A percentile compares a stretch with the other conserved stretches of the same genome.
These are phyloP conservation scores for Rhaphigaster nebulosa DNA, from an alignment of 2,888 invertebrate genomes.

Conservation along the genomic window DNA sequence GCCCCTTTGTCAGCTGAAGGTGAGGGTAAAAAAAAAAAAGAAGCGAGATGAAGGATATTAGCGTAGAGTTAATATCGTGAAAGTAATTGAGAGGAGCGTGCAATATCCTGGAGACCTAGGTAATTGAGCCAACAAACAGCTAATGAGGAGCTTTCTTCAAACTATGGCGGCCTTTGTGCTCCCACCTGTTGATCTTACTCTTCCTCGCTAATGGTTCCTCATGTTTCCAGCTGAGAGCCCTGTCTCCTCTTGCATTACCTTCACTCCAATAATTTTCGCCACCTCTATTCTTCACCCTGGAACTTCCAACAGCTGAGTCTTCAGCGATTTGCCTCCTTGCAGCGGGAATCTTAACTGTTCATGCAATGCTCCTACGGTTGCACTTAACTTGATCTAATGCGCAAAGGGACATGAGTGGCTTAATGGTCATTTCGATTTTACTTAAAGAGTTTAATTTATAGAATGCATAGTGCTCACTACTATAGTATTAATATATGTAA, in stretches of 20 bases:
- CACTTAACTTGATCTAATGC: too few relatives aligned
- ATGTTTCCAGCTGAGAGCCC: conserved; percentile 45
- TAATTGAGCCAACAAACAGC: conserved; percentile 54
- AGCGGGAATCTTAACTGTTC: not conserved
- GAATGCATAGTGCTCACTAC: too few relatives aligned
- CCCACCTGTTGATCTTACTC: conserved; percentile 42
- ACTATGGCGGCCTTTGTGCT: conserved; percentile 41
- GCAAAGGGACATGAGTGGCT: too few relatives aligned
- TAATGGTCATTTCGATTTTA: too few relatives aligned
- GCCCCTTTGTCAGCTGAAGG: conserved; percentile 36
- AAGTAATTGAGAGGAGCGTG: conserved; percentile 37
- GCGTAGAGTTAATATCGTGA: conserved; percentile 48
- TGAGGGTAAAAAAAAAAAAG: not conserved
- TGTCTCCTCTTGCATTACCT: conserved; percentile 40
- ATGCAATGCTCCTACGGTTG: too few relatives aligned
- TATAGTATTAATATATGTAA: too few relatives aligned
- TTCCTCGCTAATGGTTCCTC: conserved; percentile 11
- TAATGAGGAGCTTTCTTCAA: conserved; percentile 48
- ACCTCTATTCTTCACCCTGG: conserved; percentile 8
- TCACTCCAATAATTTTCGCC: conserved; percentile 39
- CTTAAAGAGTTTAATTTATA: too few relatives aligned
- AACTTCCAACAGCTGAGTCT: not conserved
- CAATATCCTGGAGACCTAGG: conserved; percentile 22
- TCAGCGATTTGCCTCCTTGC: not conserved
- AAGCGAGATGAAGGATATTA: conserved; percentile 39